Percentiles rank a stretch among this genome's conserved stretches.
Conservation (phyloP, 2,888 invertebrate species). For the Zaprionus bogoriensis region DNA sequence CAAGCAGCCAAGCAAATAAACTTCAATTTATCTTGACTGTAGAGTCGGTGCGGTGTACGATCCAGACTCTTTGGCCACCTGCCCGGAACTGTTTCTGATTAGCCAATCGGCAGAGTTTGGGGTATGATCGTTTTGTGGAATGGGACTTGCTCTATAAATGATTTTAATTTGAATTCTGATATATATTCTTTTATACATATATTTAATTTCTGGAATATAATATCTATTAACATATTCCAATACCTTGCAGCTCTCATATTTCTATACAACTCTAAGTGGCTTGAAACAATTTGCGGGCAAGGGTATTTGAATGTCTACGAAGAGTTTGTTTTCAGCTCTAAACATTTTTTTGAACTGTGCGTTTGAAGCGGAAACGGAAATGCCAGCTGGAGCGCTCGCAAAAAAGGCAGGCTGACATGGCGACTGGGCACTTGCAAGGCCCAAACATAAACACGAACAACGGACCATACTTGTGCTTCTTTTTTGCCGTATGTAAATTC, state of each 20-base stretch:
- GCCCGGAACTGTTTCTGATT: constrained; percentile 7
- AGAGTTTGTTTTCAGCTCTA: constrained; percentile 19
- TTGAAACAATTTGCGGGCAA: neutral
- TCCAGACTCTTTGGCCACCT: constrained; percentile 1
- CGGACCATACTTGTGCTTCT: constrained; percentile 18
- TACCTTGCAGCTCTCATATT: no score
- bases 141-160: no score
- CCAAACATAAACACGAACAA: constrained; percentile 5
- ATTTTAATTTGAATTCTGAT: no score
- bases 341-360: constrained; percentile 18
- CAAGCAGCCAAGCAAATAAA: constrained; percentile 56
- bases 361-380: constrained; percentile 65
- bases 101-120: neutral
- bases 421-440: constrained; percentile 27
- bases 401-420: constrained; percentile 19
- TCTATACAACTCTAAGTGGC: no score
- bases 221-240: no score
- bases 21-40: constrained; percentile 63
- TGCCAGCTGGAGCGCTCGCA: constrained; percentile 37
- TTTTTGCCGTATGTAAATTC: constrained; percentile 32
- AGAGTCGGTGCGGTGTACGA: constrained; percentile 2
- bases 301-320: constrained; percentile 15
- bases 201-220: no score
- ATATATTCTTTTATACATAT: no score
- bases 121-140: neutral